Base-by-base conservation (phyloP, 2,113 vertebrate genomes). In the Empidonax alnorum region DNA sequence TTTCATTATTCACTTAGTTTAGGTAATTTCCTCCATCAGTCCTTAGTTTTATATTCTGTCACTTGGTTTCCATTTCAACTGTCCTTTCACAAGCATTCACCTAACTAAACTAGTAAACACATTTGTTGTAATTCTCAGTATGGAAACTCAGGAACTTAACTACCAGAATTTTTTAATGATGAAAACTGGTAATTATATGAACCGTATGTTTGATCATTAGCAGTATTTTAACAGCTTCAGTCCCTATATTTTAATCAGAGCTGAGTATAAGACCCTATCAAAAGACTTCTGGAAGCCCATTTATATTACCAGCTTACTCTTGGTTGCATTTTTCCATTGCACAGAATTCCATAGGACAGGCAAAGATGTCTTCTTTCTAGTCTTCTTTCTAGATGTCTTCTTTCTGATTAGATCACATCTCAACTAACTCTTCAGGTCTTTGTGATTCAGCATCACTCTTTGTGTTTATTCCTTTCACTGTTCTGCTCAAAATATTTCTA, bases 401-500 rank as follows among this genome's bases (percentile, higher is more conserved):
- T 74, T 62, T 62, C 28, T 50, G 13, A 52, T 58, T 62, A 78
- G 31, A n/a, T 16, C 3, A 25, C 6, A 18, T 37, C 11, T 74
- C 31, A 69, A 10, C 15, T 71, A 25, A 62, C 35, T 53, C 6
- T 3, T 30, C 50, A 13, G 5, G 3, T 75, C 42, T 84, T 49
- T 24, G 10, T 9, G 5, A 56, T 73, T 62, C 67, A 46, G 4
- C 25, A 20, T 55, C 25, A 55, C 4, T 22, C 12, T 76, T 12
- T 41, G 17, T 50, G 5, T 25, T 82, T 72, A 22, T 16, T 35
- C 28, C 2, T 33, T 79, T 71, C 35, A 21, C 7, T 18, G 10
- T 6, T 12, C 21, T 1, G 1, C 3, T 11, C 11, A 10, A 8
- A 27, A 4, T 14, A 31, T 62, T 72, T 67, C n/a, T 25, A 0